Conservation (phyloP, 2,113 vertebrate genomes). For the Stigmatopora nigra region DNA sequence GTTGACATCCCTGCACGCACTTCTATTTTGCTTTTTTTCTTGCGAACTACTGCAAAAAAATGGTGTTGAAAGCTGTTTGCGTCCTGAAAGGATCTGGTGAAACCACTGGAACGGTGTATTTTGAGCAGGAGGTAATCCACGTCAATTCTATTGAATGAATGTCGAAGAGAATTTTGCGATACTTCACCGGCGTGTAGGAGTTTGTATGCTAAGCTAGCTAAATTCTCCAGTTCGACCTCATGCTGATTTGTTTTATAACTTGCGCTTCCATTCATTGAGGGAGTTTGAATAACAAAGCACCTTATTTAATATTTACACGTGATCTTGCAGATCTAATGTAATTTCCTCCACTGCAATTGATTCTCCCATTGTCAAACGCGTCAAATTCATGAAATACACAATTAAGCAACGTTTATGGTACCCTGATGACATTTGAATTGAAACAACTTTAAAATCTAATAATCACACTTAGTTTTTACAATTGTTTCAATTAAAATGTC, state of each 20-base stretch:
- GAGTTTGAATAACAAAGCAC: background rate
- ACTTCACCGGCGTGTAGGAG: background rate
- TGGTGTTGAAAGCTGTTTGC: constrained; percentile 68
- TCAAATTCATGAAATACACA: background rate
- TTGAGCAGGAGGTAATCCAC: constrained; percentile 65
- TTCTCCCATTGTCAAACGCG: background rate
- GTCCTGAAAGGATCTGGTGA: constrained; percentile 67
- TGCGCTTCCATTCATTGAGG: background rate
- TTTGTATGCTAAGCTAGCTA: constrained; percentile 27
- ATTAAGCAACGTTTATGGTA: background rate
- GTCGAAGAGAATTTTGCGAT: background rate
- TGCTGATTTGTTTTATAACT: background rate
- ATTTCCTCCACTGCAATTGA: background rate
- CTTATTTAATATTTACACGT: background rate
- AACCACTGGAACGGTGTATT: constrained; percentile 58
- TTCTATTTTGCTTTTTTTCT: too few relatives aligned
- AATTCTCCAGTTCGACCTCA: background rate
- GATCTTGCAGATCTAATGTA: background rate
- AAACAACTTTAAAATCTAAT: background rate
- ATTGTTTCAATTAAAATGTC: background rate
- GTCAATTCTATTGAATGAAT: accelerated
- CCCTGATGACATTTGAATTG: too few relatives aligned
- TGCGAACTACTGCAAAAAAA: constrained; percentile 18
- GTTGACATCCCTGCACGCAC: background rate
- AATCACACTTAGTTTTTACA: background rate